These are phyloP conservation scores for Lates calcarifer DNA, from an alignment of 2,113 vertebrate genomes.

Conservation along the genomic window DNA sequence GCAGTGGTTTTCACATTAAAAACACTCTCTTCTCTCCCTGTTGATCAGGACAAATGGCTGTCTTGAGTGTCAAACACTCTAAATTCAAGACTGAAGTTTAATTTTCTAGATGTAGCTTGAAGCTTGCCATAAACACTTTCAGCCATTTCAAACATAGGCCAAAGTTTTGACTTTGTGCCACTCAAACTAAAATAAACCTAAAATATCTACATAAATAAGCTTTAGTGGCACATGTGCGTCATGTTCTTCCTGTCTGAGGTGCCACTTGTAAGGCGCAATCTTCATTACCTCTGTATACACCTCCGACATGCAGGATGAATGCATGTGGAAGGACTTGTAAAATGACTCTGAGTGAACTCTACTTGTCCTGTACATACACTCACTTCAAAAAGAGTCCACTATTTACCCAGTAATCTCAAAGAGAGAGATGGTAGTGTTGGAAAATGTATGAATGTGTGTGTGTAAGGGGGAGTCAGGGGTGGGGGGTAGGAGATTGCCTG, in stretches of 20 bases:
- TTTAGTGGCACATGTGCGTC: background rate
- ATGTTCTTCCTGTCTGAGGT: background rate
- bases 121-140: background rate
- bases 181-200: background rate
- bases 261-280: background rate
- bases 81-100: background rate
- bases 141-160: background rate
- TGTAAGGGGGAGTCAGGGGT: background rate
- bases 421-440: constrained; percentile 22
- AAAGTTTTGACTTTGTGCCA: background rate
- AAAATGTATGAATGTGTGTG: background rate
- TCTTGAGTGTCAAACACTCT: background rate
- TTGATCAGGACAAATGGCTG: background rate
- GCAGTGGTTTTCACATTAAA: background rate
- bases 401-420: constrained; percentile 47
- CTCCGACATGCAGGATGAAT: background rate
- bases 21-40: background rate
- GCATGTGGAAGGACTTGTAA: background rate
- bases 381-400: constrained; percentile 20
- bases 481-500: constrained; percentile 37
- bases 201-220: background rate
- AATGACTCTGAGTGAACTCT: constrained; percentile 36
- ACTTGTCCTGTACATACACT: constrained; percentile 30
- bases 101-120: background rate
- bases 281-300: background rate